These are phyloP conservation scores for Borostomias antarcticus DNA, from an alignment of 2,797 vertebrate species.

Conservation along the genomic window DNA sequence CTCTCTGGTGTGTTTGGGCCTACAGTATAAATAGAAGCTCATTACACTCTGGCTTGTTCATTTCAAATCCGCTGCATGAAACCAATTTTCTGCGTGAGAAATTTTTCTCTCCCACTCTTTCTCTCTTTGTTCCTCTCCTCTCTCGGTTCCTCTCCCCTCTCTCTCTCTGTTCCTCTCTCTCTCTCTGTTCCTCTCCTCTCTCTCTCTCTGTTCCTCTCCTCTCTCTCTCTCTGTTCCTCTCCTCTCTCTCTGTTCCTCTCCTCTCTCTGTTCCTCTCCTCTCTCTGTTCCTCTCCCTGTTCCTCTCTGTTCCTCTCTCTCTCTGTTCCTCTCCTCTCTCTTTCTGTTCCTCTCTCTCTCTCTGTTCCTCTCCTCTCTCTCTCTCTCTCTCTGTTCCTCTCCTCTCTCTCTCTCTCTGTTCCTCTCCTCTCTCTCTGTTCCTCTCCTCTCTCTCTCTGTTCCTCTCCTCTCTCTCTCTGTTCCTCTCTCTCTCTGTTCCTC, in stretches of 20 bases:
- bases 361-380: not conserved
- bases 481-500: not conserved
- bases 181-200: constrained; percentile 12
- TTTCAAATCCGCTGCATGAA: constrained; percentile 39
- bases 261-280: constrained; percentile 9
- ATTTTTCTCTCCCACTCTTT: constrained; percentile 4
- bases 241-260: constrained; percentile 9
- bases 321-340: not conserved
- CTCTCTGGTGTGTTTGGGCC: constrained; percentile 18
- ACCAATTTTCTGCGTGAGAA: constrained; percentile 36
- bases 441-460: constrained; percentile 10
- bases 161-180: constrained; percentile 13
- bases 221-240: not conserved
- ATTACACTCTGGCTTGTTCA: constrained; percentile 42
- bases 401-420: constrained; percentile 10
- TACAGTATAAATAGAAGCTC: constrained; percentile 35
- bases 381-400: constrained; percentile 9
- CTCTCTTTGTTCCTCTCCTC: not conserved
- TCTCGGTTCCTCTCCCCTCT: not conserved
- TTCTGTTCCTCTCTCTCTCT: not conserved
- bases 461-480: not conserved
- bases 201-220: constrained; percentile 1
- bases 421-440: not conserved
- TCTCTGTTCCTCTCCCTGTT: not conserved
- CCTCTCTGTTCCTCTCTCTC: not conserved